A percentile compares a stretch with the other conserved stretches of the same genome.
These are phyloP conservation scores for Delia radicum DNA, from an alignment of 1,140 invertebrate species.

Conservation along the genomic window DNA sequence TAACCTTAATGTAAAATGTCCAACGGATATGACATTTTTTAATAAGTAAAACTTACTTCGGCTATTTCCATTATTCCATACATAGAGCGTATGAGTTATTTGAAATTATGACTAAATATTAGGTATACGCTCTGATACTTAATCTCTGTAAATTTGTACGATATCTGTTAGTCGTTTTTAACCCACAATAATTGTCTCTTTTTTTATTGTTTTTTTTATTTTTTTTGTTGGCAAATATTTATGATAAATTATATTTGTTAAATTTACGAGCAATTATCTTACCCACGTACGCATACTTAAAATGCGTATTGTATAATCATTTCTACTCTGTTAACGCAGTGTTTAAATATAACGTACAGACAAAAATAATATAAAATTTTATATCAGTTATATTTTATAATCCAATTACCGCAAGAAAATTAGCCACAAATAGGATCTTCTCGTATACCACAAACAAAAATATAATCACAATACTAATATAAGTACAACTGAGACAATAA, in stretches of 20 bases:
- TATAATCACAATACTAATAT: background rate
- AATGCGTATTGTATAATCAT: background rate
- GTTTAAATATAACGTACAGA: background rate
- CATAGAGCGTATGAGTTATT: no score
- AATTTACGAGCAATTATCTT: slow-evolving; percentile 21
- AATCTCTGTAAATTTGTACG: no score
- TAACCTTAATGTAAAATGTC: no score
- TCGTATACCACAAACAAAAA: background rate
- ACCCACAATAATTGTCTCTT: no score
- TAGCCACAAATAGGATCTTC: slow-evolving; percentile 17
- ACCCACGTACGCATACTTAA: slow-evolving; percentile 14
- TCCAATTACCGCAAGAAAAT: slow-evolving; percentile 16
- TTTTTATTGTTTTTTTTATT: no score
- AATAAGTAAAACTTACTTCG: no score
- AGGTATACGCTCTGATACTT: no score
- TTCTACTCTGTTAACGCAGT: background rate
- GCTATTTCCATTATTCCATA: no score
- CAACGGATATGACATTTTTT: no score
- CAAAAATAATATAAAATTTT: slow-evolving; percentile 21
- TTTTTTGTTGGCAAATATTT: background rate
- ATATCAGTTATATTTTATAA: slow-evolving; percentile 19
- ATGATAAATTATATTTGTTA: slow-evolving; percentile 11
- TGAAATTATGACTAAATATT: no score
- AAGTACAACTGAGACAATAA: slow-evolving; percentile 14
- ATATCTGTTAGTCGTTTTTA: no score